A percentile compares a stretch with the other conserved stretches of the same genome.
phyloP scores from a whole-genome alignment of 2,888 invertebrate species.

The Proisotoma minuta region DNA sequence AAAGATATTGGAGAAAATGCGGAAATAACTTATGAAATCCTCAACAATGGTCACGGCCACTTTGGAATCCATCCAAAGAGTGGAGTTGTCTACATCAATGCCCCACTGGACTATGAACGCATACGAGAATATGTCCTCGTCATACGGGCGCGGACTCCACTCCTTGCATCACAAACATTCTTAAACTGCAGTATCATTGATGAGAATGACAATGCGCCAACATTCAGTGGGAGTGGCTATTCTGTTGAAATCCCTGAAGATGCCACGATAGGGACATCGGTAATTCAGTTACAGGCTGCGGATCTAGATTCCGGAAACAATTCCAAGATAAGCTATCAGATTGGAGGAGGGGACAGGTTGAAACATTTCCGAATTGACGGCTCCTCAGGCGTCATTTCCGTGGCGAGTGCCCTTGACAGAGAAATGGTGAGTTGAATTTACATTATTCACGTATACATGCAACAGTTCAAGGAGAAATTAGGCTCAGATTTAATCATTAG shows the following conservation, averaged over 20 bases:
- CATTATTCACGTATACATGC: no score
- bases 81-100: conserved; percentile 66
- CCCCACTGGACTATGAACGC: conserved; percentile 80
- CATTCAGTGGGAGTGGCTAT: conserved; percentile 64
- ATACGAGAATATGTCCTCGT: conserved; percentile 80
- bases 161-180: conserved; percentile 79
- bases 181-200: conserved; percentile 80
- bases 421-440: conserved; percentile 63
- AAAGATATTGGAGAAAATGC: conserved; percentile 91
- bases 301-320: conserved; percentile 80
- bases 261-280: conserved; percentile 64
- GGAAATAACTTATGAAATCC: conserved; percentile 79
- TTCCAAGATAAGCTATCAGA: conserved; percentile 71
- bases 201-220: conserved; percentile 81
- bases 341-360: conserved; percentile 69
- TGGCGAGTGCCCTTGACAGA: conserved; percentile 71
- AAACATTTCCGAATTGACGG: conserved; percentile 74
- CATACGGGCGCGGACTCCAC: conserved; percentile 79
- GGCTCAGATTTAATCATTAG: no score
- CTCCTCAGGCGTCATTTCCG: conserved; percentile 69
- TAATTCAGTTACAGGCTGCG: conserved; percentile 68
- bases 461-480: no score
- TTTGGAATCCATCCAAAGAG: conserved; percentile 69
- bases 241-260: conserved; percentile 74
- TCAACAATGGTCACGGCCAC: conserved; percentile 81